These are phyloP conservation scores for Caerostris extrusa DNA, from an alignment of 1,140 invertebrate species.

Conservation along the genomic window DNA sequence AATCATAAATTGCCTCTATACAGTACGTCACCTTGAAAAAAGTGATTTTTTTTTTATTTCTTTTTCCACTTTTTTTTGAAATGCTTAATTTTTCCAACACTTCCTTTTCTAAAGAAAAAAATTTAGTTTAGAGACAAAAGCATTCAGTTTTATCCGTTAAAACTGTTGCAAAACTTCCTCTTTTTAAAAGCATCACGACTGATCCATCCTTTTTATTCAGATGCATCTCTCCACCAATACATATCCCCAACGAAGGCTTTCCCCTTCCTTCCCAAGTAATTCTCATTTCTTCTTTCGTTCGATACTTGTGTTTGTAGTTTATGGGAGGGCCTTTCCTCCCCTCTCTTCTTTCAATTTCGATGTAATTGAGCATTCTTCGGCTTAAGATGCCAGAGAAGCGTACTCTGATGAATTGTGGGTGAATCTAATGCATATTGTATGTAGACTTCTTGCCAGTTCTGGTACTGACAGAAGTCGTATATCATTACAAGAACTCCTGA, in stretches of 20 bases:
- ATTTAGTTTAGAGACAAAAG: background rate
- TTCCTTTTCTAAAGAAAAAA: background rate
- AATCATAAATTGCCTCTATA: too few species aligned
- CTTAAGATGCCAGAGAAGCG: constrained; percentile 39
- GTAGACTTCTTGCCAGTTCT: constrained; percentile 60
- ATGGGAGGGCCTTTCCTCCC: background rate
- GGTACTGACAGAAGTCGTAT: constrained; percentile 67
- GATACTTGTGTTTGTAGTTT: constrained; percentile 34
- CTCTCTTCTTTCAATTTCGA: constrained; percentile 29
- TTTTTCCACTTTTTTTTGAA: background rate
- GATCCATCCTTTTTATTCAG: background rate
- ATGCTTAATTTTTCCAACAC: background rate
- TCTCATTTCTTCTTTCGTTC: background rate
- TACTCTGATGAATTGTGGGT: constrained; percentile 54
- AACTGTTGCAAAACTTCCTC: constrained; percentile 1
- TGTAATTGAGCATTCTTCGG: constrained; percentile 65
- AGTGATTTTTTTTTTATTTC: too few species aligned
- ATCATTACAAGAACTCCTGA: constrained; percentile 70
- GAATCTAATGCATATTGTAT: constrained; percentile 74
- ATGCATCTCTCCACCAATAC: background rate
- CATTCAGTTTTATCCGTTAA: background rate
- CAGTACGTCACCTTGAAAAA: too few species aligned
- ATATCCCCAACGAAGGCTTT: constrained; percentile 1
- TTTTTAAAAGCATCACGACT: background rate
- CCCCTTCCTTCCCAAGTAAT: background rate